Percentiles rank a stretch among this genome's conserved stretches.
phyloP scores from a whole-genome alignment of 2,113 vertebrate genomes.

The Labrus mixtus region DNA sequence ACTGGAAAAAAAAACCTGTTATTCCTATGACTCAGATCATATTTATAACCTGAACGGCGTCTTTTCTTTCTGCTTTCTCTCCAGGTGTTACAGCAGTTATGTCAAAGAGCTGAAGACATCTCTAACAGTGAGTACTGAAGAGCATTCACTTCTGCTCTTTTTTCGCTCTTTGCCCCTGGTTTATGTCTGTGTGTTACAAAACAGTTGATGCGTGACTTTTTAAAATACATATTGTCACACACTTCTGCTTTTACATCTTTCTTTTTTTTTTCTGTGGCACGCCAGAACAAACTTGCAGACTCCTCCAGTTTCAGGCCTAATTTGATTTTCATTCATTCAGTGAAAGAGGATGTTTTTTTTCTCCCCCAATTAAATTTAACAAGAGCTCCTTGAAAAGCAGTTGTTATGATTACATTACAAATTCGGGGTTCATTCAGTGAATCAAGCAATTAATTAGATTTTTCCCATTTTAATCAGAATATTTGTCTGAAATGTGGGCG shows the following conservation, averaged over 20 bases:
- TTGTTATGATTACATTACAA: slow-evolving; percentile 85
- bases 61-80: slow-evolving; percentile 70
- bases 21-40: slow-evolving; percentile 39
- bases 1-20: slow-evolving; percentile 10
- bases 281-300: slow-evolving; percentile 67
- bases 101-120: slow-evolving; percentile 90
- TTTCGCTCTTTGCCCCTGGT: slow-evolving; percentile 3
- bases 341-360: slow-evolving; percentile 73
- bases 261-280: slow-evolving; percentile 29
- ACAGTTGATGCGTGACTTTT: slow-evolving; percentile 47
- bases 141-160: neutral
- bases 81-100: slow-evolving; percentile 90
- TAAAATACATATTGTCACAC: slow-evolving; percentile 58
- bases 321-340: slow-evolving; percentile 82
- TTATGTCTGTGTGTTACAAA: slow-evolving; percentile 31
- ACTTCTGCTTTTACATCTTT: slow-evolving; percentile 54
- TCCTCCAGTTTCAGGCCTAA: slow-evolving; percentile 78
- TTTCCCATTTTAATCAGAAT: slow-evolving; percentile 79
- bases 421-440: slow-evolving; percentile 82
- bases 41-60: slow-evolving; percentile 59
- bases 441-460: slow-evolving; percentile 84
- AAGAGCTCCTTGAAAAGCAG: slow-evolving; percentile 83
- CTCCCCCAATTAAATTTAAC: slow-evolving; percentile 82
- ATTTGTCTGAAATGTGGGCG: slow-evolving; percentile 73
- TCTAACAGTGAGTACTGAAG: slow-evolving; percentile 86